Percentiles rank a stretch among this genome's conserved stretches.
phyloP scores from a whole-genome alignment of 1,140 invertebrate species.

The Drosophila gunungcola region DNA sequence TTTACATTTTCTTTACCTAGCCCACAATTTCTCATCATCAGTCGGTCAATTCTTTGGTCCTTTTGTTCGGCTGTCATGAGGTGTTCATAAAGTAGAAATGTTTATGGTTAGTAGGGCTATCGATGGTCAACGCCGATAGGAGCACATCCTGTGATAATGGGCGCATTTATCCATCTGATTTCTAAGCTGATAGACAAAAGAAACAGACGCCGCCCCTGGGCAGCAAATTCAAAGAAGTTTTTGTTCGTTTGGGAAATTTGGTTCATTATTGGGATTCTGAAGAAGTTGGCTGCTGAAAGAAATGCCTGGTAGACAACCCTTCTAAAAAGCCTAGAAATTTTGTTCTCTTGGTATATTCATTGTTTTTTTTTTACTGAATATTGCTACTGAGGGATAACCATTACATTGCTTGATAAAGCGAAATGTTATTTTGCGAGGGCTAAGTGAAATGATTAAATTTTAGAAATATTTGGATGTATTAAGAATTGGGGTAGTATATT shows the following conservation, averaged over 20 bases:
- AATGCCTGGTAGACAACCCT: not conserved
- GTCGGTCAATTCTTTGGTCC: conserved; percentile 35
- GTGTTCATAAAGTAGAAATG: conserved; percentile 71
- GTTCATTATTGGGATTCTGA: conserved; percentile 11
- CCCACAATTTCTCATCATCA: conserved; percentile 25
- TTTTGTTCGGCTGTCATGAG: conserved; percentile 71
- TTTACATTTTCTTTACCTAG: conserved; percentile 64
- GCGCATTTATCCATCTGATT: conserved; percentile 77
- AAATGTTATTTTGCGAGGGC: too few relatives aligned
- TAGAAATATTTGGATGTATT: too few relatives aligned
- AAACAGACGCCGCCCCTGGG: conserved; percentile 36
- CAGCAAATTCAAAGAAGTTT: conserved; percentile 28
- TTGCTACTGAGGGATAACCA: not conserved
- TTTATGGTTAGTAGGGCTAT: conserved; percentile 65
- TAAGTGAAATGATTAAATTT: too few relatives aligned
- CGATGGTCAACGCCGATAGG: conserved; percentile 76
- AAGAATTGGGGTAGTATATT: too few relatives aligned
- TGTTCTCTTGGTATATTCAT: not conserved
- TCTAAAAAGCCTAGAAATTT: conserved; percentile 6
- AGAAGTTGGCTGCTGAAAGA: not conserved
- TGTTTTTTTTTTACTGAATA: not conserved
- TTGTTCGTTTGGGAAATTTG: conserved; percentile 1
- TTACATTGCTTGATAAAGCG: not conserved
- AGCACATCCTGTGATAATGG: conserved; percentile 83
- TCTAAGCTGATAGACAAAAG: conserved; percentile 45